Evolutionary conservation across 2,797 vertebrate genomes (phyloP).

Genomic region (Pteronotus mesoamericanus): DNA sequence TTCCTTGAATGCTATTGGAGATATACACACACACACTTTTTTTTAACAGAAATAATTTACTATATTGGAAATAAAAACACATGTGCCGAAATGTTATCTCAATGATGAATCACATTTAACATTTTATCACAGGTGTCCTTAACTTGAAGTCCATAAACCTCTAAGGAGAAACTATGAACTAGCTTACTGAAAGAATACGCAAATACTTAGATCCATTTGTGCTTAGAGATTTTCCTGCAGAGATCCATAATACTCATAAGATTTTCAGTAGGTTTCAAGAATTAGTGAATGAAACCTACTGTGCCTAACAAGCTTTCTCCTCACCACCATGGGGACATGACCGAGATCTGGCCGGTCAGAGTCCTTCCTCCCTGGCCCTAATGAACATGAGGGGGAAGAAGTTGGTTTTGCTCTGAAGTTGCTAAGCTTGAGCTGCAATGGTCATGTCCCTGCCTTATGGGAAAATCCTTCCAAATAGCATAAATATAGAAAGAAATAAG

Average conservation of each 20-base stretch:
- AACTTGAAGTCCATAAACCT: not conserved
- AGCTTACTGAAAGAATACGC: not conserved
- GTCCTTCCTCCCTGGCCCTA: not conserved
- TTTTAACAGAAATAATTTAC: not conserved
- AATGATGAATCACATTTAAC: not conserved
- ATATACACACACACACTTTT: not conserved
- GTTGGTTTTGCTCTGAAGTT: not conserved
- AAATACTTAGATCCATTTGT: not conserved
- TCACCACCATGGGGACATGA: not conserved
- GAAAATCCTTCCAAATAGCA: not conserved
- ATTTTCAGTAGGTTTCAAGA: not conserved
- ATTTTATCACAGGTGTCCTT: not conserved
- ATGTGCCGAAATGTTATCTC: conserved; percentile 5
- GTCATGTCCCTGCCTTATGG: not conserved
- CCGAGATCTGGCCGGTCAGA: not conserved
- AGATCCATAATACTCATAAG: not conserved
- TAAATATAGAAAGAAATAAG: not conserved
- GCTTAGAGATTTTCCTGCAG: not conserved
- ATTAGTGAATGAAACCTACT: not conserved
- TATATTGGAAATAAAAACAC: conserved; percentile 23
- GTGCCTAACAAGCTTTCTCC: not conserved
- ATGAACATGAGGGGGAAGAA: not conserved
- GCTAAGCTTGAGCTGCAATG: not conserved
- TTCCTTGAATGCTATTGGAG: not conserved
- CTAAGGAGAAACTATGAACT: not conserved